Conservation (phyloP, 1,140 invertebrate species). For the Plutomurus gul region DNA sequence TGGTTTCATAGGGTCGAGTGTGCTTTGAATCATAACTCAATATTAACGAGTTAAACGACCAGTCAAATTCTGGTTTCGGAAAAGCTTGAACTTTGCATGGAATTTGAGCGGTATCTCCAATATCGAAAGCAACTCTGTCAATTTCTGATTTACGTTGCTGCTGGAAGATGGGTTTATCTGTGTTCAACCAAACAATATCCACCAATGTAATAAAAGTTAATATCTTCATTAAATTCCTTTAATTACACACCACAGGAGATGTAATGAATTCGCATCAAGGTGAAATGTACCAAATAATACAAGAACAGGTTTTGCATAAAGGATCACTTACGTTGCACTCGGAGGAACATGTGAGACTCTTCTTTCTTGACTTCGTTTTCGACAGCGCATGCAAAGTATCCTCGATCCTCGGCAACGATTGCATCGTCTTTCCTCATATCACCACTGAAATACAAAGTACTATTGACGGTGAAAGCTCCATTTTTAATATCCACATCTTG, state of each 20-base stretch:
- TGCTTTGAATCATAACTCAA: conserved; percentile 76
- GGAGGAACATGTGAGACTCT: conserved; percentile 83
- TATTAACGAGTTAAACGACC: conserved; percentile 77
- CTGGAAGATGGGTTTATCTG: conserved; percentile 52
- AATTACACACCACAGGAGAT: background rate
- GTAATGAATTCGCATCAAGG: background rate
- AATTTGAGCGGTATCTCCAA: conserved; percentile 80
- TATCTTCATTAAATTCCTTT: background rate
- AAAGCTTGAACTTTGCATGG: conserved; percentile 87
- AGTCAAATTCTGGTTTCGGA: conserved; percentile 88
- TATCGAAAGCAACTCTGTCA: conserved; percentile 75
- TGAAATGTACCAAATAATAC: background rate
- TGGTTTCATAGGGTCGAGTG: conserved; percentile 74
- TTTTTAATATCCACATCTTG: conserved; percentile 70
- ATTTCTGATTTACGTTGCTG: conserved; percentile 44
- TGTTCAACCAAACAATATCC: background rate
- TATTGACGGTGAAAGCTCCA: conserved; percentile 80
- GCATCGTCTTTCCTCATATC: conserved; percentile 74
- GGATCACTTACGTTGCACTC: conserved; percentile 75
- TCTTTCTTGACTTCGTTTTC: conserved; percentile 85
- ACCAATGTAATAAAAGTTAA: background rate
- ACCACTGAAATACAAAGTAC: conserved; percentile 77
- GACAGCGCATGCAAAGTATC: conserved; percentile 84
- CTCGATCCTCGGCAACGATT: conserved; percentile 78
- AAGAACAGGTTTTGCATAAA: background rate